These are phyloP conservation scores for Meriones unguiculatus DNA, from an alignment of 2,113 vertebrate species.

Conservation along the genomic window DNA sequence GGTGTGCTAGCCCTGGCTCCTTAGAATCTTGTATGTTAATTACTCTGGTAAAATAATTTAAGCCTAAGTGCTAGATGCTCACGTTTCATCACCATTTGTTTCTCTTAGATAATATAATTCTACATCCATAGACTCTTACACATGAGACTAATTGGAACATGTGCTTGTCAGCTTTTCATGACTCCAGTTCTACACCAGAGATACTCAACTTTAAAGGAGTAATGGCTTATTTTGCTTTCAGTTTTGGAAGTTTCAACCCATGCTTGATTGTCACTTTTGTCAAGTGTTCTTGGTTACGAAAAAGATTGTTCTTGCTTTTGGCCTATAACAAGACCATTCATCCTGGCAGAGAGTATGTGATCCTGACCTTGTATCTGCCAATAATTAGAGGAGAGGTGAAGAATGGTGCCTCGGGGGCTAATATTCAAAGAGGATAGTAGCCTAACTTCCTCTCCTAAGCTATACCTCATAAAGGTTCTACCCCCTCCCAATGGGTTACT, in stretches of 20 bases:
- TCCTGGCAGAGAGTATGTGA: not conserved
- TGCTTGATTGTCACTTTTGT: not conserved
- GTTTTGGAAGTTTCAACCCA: not conserved
- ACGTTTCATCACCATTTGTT: not conserved
- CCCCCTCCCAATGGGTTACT: not conserved
- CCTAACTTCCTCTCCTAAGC: not conserved
- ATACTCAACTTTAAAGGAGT: not conserved
- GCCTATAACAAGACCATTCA: not conserved
- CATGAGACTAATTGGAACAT: not conserved
- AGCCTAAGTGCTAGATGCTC: not conserved
- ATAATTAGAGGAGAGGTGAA: not conserved
- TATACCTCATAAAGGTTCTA: not conserved
- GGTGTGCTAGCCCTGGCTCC: not conserved
- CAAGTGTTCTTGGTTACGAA: no score
- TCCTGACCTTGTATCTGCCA: not conserved
- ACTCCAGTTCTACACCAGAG: not conserved
- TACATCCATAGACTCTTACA: not conserved
- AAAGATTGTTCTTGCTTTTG: no score
- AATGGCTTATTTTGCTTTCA: not conserved
- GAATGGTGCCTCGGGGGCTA: not conserved
- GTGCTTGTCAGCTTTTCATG: not conserved
- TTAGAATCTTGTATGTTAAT: not conserved
- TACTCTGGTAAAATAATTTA: not conserved
- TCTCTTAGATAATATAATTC: not conserved
- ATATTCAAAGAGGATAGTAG: not conserved